These are phyloP conservation scores for Ophion costatus DNA, from an alignment of 2,888 invertebrate species.

Conservation along the genomic window DNA sequence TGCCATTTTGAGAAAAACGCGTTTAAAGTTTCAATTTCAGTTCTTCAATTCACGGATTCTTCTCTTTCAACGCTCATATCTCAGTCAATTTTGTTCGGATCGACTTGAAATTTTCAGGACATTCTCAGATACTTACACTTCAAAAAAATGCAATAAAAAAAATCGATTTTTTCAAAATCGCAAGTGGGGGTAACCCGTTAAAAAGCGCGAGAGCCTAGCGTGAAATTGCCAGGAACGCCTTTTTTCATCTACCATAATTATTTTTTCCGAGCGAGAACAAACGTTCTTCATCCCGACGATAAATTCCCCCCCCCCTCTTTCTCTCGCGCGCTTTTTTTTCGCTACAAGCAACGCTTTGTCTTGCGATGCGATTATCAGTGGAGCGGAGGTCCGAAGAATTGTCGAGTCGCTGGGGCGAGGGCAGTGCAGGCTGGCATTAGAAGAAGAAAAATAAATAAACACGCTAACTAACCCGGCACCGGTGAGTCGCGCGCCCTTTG, in stretches of 20 bases:
- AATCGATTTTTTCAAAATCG: too few relatives aligned
- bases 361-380: slow-evolving; percentile 18
- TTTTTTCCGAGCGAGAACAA: slow-evolving; percentile 7
- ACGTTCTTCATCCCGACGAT: slow-evolving; percentile 14
- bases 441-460: background rate
- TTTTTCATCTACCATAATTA: slow-evolving; percentile 12
- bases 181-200: too few relatives aligned
- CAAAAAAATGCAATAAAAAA: too few relatives aligned
- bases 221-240: slow-evolving; percentile 12
- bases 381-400: slow-evolving; percentile 6
- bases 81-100: too few relatives aligned
- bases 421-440: background rate
- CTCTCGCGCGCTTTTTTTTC: background rate
- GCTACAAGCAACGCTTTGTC: background rate
- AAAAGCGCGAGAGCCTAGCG: background rate
- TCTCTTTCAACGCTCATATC: too few relatives aligned
- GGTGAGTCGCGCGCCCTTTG: slow-evolving; percentile 95
- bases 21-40: too few relatives aligned
- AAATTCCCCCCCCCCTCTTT: slow-evolving; percentile 12
- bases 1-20: too few relatives aligned
- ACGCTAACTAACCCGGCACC: slow-evolving; percentile 91
- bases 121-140: too few relatives aligned
- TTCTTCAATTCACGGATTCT: too few relatives aligned
- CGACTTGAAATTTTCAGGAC: too few relatives aligned
- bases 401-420: background rate